phyloP scores from a whole-genome alignment of 2,113 vertebrate species.

The Psittacus erithacus region DNA sequence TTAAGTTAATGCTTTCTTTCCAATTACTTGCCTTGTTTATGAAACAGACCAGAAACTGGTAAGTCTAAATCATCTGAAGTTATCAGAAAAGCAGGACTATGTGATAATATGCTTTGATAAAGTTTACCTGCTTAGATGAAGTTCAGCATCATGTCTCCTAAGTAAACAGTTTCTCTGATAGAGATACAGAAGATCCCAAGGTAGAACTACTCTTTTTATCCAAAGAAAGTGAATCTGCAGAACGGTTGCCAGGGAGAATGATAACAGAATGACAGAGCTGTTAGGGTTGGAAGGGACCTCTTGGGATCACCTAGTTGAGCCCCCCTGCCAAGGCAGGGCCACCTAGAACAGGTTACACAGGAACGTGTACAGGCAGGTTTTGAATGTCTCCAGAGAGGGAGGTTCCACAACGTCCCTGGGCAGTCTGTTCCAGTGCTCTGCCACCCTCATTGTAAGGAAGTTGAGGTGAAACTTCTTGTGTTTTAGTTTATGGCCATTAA shows the following conservation, averaged over 20 bases:
- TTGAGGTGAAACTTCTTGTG: background rate
- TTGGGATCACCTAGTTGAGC: background rate
- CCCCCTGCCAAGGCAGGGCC: background rate
- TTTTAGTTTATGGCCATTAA: background rate
- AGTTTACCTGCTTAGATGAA: background rate
- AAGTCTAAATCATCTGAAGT: background rate
- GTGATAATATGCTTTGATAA: background rate
- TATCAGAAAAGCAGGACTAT: background rate
- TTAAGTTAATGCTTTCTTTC: background rate
- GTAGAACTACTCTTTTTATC: background rate
- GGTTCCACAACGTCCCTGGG: background rate
- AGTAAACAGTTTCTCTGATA: background rate
- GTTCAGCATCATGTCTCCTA: background rate
- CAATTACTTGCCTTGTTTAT: background rate
- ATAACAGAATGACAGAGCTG: background rate
- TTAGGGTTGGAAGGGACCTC: background rate
- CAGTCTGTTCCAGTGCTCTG: background rate
- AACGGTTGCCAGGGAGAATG: background rate
- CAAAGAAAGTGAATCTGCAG: background rate
- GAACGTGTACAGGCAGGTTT: background rate
- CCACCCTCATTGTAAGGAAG: background rate
- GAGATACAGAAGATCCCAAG: background rate
- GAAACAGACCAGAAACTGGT: background rate
- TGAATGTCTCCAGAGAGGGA: background rate
- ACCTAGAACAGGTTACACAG: background rate